Evolutionary conservation across 2,797 vertebrate species (phyloP).

Genomic region (Danio choprae): DNA sequence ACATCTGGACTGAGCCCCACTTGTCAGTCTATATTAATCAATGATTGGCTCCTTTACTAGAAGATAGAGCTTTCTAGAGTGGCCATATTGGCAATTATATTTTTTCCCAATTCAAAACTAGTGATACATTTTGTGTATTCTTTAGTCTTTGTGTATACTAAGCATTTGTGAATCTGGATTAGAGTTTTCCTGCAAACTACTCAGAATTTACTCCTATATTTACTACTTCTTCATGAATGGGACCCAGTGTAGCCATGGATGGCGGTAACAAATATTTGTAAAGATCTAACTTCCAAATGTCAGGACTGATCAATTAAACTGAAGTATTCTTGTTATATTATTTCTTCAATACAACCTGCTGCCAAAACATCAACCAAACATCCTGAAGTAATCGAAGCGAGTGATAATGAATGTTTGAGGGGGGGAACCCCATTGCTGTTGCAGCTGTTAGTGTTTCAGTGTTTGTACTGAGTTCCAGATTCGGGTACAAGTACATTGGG

Average conservation of each 20-base stretch:
- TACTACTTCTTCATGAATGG: too few relatives aligned
- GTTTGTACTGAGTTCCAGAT: conserved; percentile 72
- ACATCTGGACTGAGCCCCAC: too few relatives aligned
- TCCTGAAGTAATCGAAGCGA: conserved; percentile 44
- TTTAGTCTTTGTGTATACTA: too few relatives aligned
- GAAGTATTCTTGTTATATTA: not conserved
- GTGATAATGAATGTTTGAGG: conserved; percentile 58
- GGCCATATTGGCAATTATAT: too few relatives aligned
- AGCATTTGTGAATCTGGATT: too few relatives aligned
- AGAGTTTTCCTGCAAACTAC: too few relatives aligned
- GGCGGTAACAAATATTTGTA: not conserved
- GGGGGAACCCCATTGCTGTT: conserved; percentile 46
- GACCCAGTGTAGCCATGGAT: not conserved
- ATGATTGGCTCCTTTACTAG: too few relatives aligned
- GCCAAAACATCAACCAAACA: not conserved
- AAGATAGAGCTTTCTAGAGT: too few relatives aligned
- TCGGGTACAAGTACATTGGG: conserved; percentile 71
- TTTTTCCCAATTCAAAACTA: too few relatives aligned
- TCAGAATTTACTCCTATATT: too few relatives aligned
- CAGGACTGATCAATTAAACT: not conserved
- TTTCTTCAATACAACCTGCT: not conserved
- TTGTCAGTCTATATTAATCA: too few relatives aligned
- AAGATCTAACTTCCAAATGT: not conserved
- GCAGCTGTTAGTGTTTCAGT: conserved; percentile 74
- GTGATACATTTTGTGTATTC: too few relatives aligned